These are phyloP conservation scores for Autographa gamma DNA, from an alignment of 2,888 invertebrate species.

Conservation along the genomic window DNA sequence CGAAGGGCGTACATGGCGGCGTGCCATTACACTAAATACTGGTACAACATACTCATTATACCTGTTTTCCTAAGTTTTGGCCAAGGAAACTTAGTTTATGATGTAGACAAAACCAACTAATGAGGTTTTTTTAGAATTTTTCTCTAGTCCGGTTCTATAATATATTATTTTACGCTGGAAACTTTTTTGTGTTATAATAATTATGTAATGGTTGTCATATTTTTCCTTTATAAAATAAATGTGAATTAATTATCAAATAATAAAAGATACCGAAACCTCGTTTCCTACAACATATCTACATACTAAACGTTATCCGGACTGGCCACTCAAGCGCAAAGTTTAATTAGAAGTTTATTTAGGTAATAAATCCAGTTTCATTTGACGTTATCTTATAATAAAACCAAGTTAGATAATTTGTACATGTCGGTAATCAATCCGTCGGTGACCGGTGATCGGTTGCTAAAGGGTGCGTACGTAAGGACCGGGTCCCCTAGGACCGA, in stretches of 20 bases:
- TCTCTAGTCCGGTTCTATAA: no score
- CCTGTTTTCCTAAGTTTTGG: constrained; percentile 9
- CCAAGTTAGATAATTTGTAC: neutral
- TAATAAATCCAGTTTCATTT: constrained; percentile 8
- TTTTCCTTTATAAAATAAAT: neutral
- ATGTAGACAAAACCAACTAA: neutral
- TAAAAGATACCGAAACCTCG: constrained; percentile 1
- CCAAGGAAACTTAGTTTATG: neutral
- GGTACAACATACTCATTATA: constrained; percentile 11
- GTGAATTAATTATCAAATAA: neutral
- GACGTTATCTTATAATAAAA: constrained; percentile 14
- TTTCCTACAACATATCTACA: neutral
- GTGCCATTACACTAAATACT: constrained; percentile 48
- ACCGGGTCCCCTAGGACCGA: constrained; percentile 16
- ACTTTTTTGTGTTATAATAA: no score
- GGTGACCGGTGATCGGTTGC: neutral
- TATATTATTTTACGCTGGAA: no score
- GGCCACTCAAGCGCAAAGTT: constrained; percentile 5
- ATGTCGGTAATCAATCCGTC: neutral
- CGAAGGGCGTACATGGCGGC: constrained; percentile 26
- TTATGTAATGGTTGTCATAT: no score
- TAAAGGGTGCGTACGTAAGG: neutral
- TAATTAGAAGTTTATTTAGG: constrained; percentile 6
- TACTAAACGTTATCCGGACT: neutral
- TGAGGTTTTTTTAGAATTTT: neutral